phyloP scores from a whole-genome alignment of 2,888 invertebrate genomes.

The Callosobruchus maculatus region DNA sequence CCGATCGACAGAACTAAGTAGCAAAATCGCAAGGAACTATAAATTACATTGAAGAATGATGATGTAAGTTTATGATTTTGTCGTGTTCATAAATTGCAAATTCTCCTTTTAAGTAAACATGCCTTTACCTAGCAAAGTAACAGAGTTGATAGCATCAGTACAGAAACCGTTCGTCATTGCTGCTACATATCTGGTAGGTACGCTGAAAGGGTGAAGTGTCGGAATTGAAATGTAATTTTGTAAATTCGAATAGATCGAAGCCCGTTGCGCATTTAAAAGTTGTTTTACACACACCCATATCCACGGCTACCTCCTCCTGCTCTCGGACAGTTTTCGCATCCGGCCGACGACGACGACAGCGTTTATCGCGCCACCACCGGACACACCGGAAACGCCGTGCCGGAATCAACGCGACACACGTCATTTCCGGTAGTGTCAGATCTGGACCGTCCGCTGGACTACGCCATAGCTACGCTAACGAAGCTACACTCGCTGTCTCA shows the following conservation, averaged over 20 bases:
- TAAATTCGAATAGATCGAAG: neutral
- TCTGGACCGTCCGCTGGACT: conserved; percentile 32
- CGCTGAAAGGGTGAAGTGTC: too few relatives aligned
- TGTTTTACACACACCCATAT: neutral
- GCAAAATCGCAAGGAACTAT: too few relatives aligned
- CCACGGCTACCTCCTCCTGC: neutral
- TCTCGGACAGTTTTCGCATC: conserved; percentile 46
- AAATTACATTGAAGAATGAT: too few relatives aligned
- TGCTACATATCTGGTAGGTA: too few relatives aligned
- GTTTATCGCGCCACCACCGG: conserved; percentile 46
- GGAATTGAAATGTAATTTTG: neutral
- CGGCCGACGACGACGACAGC: conserved; percentile 41
- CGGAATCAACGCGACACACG: conserved; percentile 51
- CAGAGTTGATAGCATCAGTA: too few relatives aligned
- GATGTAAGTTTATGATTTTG: too few relatives aligned
- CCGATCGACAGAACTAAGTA: too few relatives aligned
- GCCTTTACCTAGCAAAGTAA: too few relatives aligned
- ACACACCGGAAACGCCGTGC: conserved; percentile 46
- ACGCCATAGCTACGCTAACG: conserved; percentile 9
- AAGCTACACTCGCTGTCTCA: conserved; percentile 15
- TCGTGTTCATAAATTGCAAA: too few relatives aligned
- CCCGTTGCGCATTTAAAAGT: neutral
- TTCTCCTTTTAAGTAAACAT: too few relatives aligned
- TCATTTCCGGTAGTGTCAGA: conserved; percentile 50
- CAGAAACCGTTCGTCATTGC: too few relatives aligned